Conservation (phyloP, 2,888 invertebrate genomes). For the Eubasilissa splendida region DNA sequence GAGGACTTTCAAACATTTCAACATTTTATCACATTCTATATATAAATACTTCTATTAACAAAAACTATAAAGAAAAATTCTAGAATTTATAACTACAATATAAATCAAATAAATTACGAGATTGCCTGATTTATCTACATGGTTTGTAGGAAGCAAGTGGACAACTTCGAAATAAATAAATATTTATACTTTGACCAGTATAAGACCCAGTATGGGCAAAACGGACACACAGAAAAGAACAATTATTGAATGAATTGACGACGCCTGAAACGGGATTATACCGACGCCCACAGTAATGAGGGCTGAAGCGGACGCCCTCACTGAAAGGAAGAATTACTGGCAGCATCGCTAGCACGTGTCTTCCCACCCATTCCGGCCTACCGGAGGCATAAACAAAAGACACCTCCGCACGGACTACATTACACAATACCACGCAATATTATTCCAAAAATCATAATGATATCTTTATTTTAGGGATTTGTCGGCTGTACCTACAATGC, state of each 20-base stretch:
- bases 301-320: slow-evolving; percentile 15
- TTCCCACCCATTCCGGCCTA: slow-evolving; percentile 4
- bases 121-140: no score
- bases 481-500: neutral
- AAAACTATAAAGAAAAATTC: no score
- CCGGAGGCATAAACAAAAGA: slow-evolving; percentile 12
- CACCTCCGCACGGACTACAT: neutral
- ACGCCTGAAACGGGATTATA: slow-evolving; percentile 6
- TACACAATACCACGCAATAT: slow-evolving; percentile 11
- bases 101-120: no score
- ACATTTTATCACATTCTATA: no score
- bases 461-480: slow-evolving; percentile 17
- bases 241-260: neutral
- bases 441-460: slow-evolving; percentile 1
- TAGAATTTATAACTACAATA: no score
- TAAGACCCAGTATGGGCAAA: no score
- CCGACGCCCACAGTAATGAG: slow-evolving; percentile 29
- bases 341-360: slow-evolving; percentile 19
- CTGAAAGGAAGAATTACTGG: slow-evolving; percentile 30
- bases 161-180: no score
- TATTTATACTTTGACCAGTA: no score
- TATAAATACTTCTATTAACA: no score
- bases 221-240: no score
- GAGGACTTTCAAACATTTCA: no score
- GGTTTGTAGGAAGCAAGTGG: no score